Evolutionary conservation across 53 echinoderm and acorn worm species (phyloP), one percentile per base, ranked within the genome.

Genomic region (Echinometra lucunter): DNA sequence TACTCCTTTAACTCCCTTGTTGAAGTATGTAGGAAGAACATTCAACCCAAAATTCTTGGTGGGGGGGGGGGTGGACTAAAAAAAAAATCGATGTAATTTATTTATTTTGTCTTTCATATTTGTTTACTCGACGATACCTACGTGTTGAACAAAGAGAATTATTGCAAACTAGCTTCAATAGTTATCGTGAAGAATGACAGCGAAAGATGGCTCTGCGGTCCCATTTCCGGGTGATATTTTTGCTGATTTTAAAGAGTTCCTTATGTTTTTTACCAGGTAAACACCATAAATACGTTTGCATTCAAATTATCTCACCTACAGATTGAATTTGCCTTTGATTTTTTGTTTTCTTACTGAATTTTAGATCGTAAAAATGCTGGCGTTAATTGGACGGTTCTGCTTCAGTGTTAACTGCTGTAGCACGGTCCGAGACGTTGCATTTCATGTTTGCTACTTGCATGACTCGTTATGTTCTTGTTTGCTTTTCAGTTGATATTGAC

Each of bases 211-310:
- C n/a, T 8, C 83, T 58, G 90, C 1, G 35, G 11, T 6, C 2
- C 38, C 37, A 60, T 89, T 89, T 89, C 90, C 90, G 90, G 90
- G 90, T 89, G 57, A 37, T 63, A 2, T 32, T 58, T 58, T 89
- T 58, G 40, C 63, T 89, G 58, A 89, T 89, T 38, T 60, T 58
- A 37, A 63, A 37, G 23, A 58, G 21, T 89, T 58, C 25, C 1
- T 30, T 58, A 63, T 37, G 32, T 32, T 89, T 60, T 45, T 8
- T 53, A 60, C 49, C 90, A 89, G 57, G 90, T 89, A 89, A 89
- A 15, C 21, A 1, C 37, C 60, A 15, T 58, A 12, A 18, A 89
- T 32, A 89, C 35, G 15, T 58, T 58, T 37, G 37, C 15, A 89
- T 58, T n/a, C 3, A 37, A 63, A n/a, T 19, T 1, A 45, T 1